Conservation (phyloP, 1,140 invertebrate genomes). For the Lasioglossum baleicum region DNA sequence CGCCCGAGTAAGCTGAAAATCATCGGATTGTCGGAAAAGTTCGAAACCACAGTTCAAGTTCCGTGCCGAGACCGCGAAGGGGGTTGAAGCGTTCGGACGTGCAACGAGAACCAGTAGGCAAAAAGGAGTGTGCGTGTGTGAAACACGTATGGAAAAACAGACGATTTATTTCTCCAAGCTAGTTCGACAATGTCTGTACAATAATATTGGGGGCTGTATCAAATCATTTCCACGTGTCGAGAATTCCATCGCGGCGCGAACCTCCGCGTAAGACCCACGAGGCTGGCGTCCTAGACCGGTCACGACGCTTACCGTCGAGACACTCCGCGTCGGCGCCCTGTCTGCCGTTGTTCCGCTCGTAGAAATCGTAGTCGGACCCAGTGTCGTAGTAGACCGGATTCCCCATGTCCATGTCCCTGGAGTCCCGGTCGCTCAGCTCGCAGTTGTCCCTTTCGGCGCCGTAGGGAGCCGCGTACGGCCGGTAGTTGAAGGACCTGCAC, state of each 20-base stretch:
- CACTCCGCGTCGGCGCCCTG: conserved; percentile 87
- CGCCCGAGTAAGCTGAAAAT: no score
- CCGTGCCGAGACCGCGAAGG: no score
- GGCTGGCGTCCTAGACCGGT: conserved; percentile 14
- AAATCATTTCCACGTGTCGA: not conserved
- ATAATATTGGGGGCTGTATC: conserved; percentile 13
- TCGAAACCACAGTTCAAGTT: no score
- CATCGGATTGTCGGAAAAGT: no score
- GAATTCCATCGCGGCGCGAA: not conserved
- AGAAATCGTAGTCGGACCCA: conserved; percentile 92
- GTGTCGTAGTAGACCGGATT: conserved; percentile 92
- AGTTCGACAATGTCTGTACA: conserved; percentile 32
- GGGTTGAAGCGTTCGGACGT: not conserved
- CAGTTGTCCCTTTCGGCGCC: conserved; percentile 90
- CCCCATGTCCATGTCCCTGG: conserved; percentile 89
- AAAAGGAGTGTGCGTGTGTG: not conserved
- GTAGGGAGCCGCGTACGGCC: conserved; percentile 82
- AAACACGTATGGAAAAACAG: conserved; percentile 10
- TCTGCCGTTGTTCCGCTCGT: conserved; percentile 87
- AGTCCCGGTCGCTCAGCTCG: conserved; percentile 92
- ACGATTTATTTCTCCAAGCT: conserved; percentile 36
- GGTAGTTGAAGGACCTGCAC: conserved; percentile 92
- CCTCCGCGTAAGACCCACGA: conserved; percentile 12
- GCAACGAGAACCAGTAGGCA: conserved; percentile 31
- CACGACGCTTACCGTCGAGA: conserved; percentile 85